Evolutionary conservation across 2,797 vertebrate species (phyloP), one percentile per base, ranked within the genome.

Genomic region (Glyptemys insculpta): DNA sequence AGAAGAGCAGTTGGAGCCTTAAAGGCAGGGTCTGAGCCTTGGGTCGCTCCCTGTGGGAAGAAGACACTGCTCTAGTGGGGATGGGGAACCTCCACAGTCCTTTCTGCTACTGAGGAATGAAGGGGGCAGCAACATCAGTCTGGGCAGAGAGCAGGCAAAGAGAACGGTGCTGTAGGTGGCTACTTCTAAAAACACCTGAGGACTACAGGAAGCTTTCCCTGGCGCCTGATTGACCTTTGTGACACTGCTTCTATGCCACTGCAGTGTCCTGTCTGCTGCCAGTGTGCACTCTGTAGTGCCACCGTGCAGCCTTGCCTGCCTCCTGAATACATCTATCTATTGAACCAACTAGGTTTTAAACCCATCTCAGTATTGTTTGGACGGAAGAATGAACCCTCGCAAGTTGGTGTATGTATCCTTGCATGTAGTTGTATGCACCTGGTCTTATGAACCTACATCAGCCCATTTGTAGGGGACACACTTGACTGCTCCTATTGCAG

Each of bases 401-500:
- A 65, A 41, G 68, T 2, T 44, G 6, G 44, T 62, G 37, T 8
- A 3, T 49, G 23, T 27, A 15, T 62, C 31, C 31, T 62, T 62
- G 59, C 31, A 34, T 62, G 59, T 62, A 7, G 31, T 34, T 1
- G 9, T 41, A 37, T 5, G 2, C 7, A 4, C 53, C 47, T 12
- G 3, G 81, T 86, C 54, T 47, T 80, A 37, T 85, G 54, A 34
- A 41, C 21, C 44, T 29, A 0, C 44, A 27, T 44, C n/a, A 81
- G 81, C 9, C 21, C 87, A 50, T 83, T 0, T 0, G 41, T 53
- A 23, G 81, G 68, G 19, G 37, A 10, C 81, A 80, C n/a, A 47
- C 0, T 0, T 27, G 57, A 23, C 87, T 87, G 7, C 62, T 85
- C 2, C 25, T 80, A 62, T 49, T 79, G 50, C 27, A 41, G 21